These are phyloP conservation scores for Poeciliopsis paucimaculata DNA, from an alignment of 2,797 vertebrate genomes.

Conservation along the genomic window DNA sequence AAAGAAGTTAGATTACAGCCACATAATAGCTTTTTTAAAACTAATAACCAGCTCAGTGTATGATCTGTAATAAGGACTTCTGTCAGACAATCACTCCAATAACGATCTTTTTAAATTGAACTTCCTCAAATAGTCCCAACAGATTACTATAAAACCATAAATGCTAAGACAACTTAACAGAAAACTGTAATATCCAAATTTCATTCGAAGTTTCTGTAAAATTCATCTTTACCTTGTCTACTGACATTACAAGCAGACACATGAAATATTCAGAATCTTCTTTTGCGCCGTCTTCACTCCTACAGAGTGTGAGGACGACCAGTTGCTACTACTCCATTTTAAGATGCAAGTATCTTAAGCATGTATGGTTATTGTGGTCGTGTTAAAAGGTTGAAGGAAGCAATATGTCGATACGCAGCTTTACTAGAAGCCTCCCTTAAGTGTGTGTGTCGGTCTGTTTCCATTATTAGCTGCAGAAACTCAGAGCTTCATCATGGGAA, in stretches of 20 bases:
- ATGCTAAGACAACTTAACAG: not conserved
- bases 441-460: conserved; percentile 30
- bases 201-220: not conserved
- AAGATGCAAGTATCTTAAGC: not conserved
- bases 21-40: not conserved
- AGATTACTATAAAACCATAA: not conserved
- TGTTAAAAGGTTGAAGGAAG: conserved; percentile 4
- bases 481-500: conserved; percentile 50
- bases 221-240: not conserved
- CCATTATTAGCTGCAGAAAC: conserved; percentile 53
- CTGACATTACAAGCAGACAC: not conserved
- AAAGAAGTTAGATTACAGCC: not conserved
- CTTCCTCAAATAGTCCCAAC: not conserved
- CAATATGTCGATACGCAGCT: conserved; percentile 7
- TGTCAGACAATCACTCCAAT: not conserved
- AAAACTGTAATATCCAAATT: not conserved
- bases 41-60: not conserved
- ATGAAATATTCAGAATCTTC: not conserved
- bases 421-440: conserved; percentile 20
- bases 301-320: not conserved
- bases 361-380: not conserved
- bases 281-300: not conserved
- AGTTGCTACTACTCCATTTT: not conserved
- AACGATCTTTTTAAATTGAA: no score
- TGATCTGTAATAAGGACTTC: not conserved